These are phyloP conservation scores for Periophthalmodon schlosseri DNA, from an alignment of 2,113 vertebrate genomes.

Conservation along the genomic window DNA sequence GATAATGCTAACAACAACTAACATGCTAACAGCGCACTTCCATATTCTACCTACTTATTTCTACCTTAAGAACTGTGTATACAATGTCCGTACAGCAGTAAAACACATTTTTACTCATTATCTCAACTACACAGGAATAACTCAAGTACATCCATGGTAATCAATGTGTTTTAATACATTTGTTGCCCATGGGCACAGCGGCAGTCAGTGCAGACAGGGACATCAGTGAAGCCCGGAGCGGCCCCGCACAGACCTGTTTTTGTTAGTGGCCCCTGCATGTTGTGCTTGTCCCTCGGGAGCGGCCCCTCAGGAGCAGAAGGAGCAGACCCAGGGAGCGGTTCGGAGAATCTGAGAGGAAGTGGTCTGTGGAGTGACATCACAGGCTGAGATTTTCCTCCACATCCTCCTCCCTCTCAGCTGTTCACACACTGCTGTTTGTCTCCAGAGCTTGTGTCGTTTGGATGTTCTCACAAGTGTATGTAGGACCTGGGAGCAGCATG, in stretches of 20 bases:
- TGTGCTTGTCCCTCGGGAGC: conserved; percentile 47
- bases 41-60: too few species aligned
- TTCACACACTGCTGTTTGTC: conserved; percentile 55
- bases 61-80: too few species aligned
- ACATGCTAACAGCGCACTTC: too few species aligned
- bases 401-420: conserved; percentile 66
- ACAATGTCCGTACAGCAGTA: too few species aligned
- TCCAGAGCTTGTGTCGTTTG: conserved; percentile 14
- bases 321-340: conserved; percentile 1
- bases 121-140: too few species aligned
- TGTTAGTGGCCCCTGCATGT: conserved; percentile 42
- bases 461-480: not conserved
- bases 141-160: too few species aligned
- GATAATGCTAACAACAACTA: too few species aligned
- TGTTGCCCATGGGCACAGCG: not conserved
- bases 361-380: conserved; percentile 49
- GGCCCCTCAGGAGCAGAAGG: too few species aligned
- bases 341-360: conserved; percentile 68
- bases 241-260: conserved; percentile 51
- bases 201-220: not conserved
- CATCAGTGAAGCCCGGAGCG: conserved; percentile 17
- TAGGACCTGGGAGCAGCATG: not conserved
- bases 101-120: too few species aligned
- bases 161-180: too few species aligned
- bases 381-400: conserved; percentile 66